Conservation (phyloP, 2,113 vertebrate species). For the Dicerorhinus sumatrensis region DNA sequence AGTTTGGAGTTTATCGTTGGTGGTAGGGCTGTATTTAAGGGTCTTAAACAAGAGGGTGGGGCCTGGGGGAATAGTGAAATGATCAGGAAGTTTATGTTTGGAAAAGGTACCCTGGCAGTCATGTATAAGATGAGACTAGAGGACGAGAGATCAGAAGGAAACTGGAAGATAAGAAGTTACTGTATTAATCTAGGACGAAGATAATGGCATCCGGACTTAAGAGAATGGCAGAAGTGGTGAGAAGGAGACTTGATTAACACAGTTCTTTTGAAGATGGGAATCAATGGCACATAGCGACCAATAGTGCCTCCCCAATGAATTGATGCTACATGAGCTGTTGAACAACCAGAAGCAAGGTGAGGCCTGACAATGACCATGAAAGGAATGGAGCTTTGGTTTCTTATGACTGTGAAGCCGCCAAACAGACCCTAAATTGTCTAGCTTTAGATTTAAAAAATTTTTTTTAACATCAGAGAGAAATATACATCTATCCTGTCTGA, state of each 20-base stretch:
- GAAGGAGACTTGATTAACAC: background rate
- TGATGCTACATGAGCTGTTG: background rate
- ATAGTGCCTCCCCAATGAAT: background rate
- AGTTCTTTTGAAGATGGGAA: background rate
- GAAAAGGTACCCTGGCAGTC: background rate
- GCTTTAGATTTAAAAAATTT: background rate
- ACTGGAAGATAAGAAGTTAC: background rate
- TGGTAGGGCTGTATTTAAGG: background rate
- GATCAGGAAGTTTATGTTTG: background rate
- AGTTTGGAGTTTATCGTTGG: background rate
- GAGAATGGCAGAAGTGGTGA: background rate
- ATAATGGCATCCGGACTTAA: background rate
- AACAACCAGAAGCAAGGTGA: background rate
- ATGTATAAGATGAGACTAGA: background rate
- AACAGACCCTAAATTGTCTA: background rate
- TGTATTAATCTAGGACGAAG: background rate
- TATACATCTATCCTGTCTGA: background rate
- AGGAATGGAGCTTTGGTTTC: background rate
- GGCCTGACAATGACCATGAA: background rate
- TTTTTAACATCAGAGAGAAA: background rate
- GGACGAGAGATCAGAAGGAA: background rate
- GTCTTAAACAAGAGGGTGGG: background rate
- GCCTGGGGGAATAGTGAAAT: background rate
- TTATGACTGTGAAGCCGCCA: background rate
- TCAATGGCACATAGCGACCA: background rate